Base-by-base conservation (phyloP, 2,797 vertebrate species). In the Yasuhikotakia modesta region DNA sequence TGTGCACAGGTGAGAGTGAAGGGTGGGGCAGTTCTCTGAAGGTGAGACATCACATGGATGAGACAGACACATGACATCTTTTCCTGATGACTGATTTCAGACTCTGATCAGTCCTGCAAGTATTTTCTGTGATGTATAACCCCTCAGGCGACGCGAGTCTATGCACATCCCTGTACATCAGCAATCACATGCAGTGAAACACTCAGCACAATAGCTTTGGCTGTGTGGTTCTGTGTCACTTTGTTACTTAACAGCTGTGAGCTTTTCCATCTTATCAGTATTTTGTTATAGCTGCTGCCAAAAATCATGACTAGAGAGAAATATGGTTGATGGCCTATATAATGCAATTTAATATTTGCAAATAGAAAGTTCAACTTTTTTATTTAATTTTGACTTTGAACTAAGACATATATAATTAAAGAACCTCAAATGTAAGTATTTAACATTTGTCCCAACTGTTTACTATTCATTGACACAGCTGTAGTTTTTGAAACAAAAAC, bases 111-210 rank as follows among this genome's bases (percentile, higher is more conserved):
- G 60, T 21, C 43, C 64, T 22, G 39, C 69, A 73, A 63, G 27
- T 73, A 78, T 73, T 45, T 61, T 16, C 21, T 45, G 65, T 57
- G 75, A 52, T 64, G 80, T 67, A 48, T 61, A 73, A 73, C 45
- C 50, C 69, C 55, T 63, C 16, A 58, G 13, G 39, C 53, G 14
- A 30, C 70, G 27, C 66, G 50, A 22, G 66, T 70, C 66, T 63
- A 21, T 63, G 75, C 75, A 63, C n/a, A 78, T 78, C n/a, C n/a
- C n/a, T n/a, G n/a, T n/a, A n/a, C n/a, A n/a, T n/a, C n/a, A n/a
- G n/a, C n/a, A n/a, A n/a, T n/a, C n/a, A n/a, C n/a, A n/a, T n/a
- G n/a, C n/a, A n/a, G n/a, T n/a, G n/a, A n/a, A n/a, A n/a, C n/a
- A n/a, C n/a, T n/a, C n/a, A n/a, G n/a, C n/a, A n/a, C n/a, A n/a